Percentiles rank a stretch among this genome's conserved stretches.
phyloP scores from a whole-genome alignment of 2,113 vertebrate genomes.

The Alligator sinensis region DNA sequence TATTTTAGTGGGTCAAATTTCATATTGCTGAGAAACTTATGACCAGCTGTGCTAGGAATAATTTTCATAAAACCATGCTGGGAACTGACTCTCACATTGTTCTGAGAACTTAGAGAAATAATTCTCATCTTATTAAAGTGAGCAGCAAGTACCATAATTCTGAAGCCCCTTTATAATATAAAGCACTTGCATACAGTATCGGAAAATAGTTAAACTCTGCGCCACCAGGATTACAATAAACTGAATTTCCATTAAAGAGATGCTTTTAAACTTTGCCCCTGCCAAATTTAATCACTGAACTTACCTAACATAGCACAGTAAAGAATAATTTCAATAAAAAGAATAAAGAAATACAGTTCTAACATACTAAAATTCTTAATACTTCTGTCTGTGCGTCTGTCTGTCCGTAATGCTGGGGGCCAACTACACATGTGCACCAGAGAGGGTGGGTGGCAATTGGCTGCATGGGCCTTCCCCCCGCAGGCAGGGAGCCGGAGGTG shows the following conservation, averaged over 20 bases:
- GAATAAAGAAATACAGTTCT: neutral
- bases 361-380: no score
- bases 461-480: no score
- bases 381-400: no score
- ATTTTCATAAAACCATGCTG: slow-evolving; percentile 6
- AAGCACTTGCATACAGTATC: neutral
- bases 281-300: neutral
- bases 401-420: no score
- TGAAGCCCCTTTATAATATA: neutral
- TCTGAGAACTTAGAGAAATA: slow-evolving; percentile 22
- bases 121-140: neutral
- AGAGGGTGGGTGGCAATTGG: no score
- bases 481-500: no score
- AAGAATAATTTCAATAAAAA: neutral
- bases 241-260: neutral
- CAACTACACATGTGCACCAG: no score
- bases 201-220: neutral
- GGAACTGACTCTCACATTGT: slow-evolving; percentile 45
- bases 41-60: slow-evolving; percentile 6
- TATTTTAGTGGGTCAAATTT: neutral
- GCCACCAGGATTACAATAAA: neutral
- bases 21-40: neutral
- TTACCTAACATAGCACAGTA: neutral
- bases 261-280: neutral
- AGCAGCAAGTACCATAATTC: neutral